phyloP scores from a whole-genome alignment of 2,113 vertebrate genomes.

The human region GRCh38 chr2:114739501-114740000 shows the following conservation, averaged over 20 bases:
- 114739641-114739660: too few species aligned
- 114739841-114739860: not conserved
- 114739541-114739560: too few species aligned
- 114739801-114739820: not conserved
- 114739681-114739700: not conserved
- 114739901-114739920: not conserved
- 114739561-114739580: too few species aligned
- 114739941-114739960: too few species aligned
- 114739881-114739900: not conserved
- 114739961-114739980: too few species aligned
- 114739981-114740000: too few species aligned
- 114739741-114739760: not conserved
- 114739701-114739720: not conserved
- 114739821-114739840: not conserved
- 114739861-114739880: not conserved
- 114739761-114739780: not conserved
- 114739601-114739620: too few species aligned
- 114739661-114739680: too few species aligned
- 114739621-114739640: too few species aligned
- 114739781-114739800: not conserved
- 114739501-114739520: too few species aligned
- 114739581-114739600: too few species aligned
- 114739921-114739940: not conserved
- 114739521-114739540: too few species aligned
- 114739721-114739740: not conserved